A percentile compares a stretch with the other conserved stretches of the same genome.
Conservation (phyloP, 2,888 invertebrate genomes). For the Pandemis heparana region DNA sequence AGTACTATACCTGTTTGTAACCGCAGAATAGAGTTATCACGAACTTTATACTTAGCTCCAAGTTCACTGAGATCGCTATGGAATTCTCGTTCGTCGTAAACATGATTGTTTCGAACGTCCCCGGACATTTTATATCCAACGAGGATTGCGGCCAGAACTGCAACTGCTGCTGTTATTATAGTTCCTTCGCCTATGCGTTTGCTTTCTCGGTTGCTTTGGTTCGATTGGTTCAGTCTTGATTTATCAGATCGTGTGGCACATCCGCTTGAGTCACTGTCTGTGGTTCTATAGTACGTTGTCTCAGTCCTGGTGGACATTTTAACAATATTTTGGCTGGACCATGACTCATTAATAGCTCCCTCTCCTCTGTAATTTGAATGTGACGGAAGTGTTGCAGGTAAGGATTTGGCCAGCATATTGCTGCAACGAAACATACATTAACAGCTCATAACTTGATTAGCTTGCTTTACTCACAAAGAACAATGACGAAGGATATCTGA, state of each 20-base stretch:
- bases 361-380: conserved; percentile 66
- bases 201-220: conserved; percentile 6
- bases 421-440: conserved; percentile 75
- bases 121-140: conserved; percentile 13
- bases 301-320: conserved; percentile 43
- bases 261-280: conserved; percentile 20
- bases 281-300: conserved; percentile 26
- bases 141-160: no score
- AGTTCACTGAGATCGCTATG: conserved; percentile 64
- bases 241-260: conserved; percentile 6
- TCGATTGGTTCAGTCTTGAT: conserved; percentile 21
- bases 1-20: conserved; percentile 67
- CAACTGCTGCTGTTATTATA: background rate
- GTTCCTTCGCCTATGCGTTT: background rate
- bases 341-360: conserved; percentile 40
- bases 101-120: conserved; percentile 28
- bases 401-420: conserved; percentile 70
- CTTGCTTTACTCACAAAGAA: background rate
- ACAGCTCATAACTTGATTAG: conserved; percentile 58
- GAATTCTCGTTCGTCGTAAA: conserved; percentile 64
- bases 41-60: conserved; percentile 68
- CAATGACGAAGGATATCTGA: background rate
- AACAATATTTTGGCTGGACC: conserved; percentile 39
- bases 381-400: conserved; percentile 68
- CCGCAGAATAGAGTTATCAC: conserved; percentile 66